Evolutionary conservation across 1,140 invertebrate genomes (phyloP).

Genomic region (Drosophila equinoxialis): DNA sequence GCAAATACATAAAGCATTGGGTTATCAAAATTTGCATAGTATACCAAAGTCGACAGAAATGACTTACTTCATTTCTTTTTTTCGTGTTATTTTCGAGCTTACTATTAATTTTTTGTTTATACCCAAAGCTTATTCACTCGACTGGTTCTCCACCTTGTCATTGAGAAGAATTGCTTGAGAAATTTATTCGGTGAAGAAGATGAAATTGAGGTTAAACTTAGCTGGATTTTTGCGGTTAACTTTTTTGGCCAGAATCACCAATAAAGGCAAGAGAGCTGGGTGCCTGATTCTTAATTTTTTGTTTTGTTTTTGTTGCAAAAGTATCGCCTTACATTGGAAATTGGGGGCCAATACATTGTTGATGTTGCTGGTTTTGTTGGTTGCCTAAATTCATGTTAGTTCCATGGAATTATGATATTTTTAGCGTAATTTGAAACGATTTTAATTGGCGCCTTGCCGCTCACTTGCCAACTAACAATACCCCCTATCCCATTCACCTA

Average conservation of each 20-base stretch:
- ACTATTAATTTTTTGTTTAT: constrained; percentile 76
- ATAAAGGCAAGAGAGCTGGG: not conserved
- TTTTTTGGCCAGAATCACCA: not conserved
- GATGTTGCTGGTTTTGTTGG: constrained; percentile 9
- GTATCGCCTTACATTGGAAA: constrained; percentile 71
- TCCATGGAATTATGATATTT: constrained; percentile 81
- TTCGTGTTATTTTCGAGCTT: constrained; percentile 4
- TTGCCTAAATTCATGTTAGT: constrained; percentile 64
- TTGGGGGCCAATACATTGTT: constrained; percentile 46
- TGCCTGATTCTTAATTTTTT: not conserved
- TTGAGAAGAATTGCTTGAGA: constrained; percentile 28
- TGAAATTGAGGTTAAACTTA: constrained; percentile 52
- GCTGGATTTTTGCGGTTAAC: constrained; percentile 52
- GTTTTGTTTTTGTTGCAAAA: constrained; percentile 39
- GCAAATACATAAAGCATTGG: no score
- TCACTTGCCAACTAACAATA: constrained; percentile 35
- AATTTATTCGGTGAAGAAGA: not conserved
- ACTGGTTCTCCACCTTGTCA: constrained; percentile 50
- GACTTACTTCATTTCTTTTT: no score
- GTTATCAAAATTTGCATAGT: no score
- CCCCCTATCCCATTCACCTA: not conserved
- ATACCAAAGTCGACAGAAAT: no score
- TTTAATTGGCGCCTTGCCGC: constrained; percentile 77
- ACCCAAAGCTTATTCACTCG: constrained; percentile 69
- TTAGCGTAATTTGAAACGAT: constrained; percentile 72